Evolutionary conservation across 2,797 vertebrate species (phyloP).

Genomic region (Danio kyathit): DNA sequence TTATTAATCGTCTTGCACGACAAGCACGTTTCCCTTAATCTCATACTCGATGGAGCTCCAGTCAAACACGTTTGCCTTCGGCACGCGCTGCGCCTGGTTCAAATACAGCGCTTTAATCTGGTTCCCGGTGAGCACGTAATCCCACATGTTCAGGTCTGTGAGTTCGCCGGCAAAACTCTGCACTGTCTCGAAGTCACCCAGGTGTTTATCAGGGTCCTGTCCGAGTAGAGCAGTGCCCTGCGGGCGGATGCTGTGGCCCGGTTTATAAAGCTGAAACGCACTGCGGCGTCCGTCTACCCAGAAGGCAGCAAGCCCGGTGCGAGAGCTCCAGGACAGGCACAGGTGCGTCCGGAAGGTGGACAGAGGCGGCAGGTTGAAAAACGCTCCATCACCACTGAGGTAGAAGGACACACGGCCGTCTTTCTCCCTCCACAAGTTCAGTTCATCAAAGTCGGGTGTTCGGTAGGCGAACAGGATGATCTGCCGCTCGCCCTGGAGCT

Average conservation of each 20-base stretch:
- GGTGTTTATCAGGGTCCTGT: constrained; percentile 80
- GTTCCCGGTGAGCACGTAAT: constrained; percentile 68
- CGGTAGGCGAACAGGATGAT: constrained; percentile 84
- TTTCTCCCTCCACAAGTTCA: constrained; percentile 83
- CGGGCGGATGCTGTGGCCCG: constrained; percentile 70
- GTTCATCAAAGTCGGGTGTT: constrained; percentile 79
- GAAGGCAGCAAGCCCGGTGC: constrained; percentile 71
- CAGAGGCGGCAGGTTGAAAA: constrained; percentile 77
- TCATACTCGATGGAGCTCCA: constrained; percentile 75
- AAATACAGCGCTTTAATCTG: constrained; percentile 70
- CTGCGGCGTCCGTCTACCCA: constrained; percentile 78
- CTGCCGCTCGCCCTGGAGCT: constrained; percentile 78
- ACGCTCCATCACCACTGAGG: constrained; percentile 77
- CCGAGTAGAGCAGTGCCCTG: constrained; percentile 76
- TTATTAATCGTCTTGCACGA: constrained; percentile 81
- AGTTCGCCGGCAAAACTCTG: constrained; percentile 82
- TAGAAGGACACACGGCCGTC: constrained; percentile 81
- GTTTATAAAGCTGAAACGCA: constrained; percentile 79
- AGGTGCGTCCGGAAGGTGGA: constrained; percentile 80
- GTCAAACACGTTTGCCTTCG: constrained; percentile 71
- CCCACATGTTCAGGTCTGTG: constrained; percentile 81
- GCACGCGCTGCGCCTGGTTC: constrained; percentile 49
- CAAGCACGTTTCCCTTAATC: constrained; percentile 74
- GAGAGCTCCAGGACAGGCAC: constrained; percentile 83
- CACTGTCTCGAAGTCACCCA: constrained; percentile 71